A percentile compares a stretch with the other conserved stretches of the same genome.
phyloP scores from a whole-genome alignment of 2,797 vertebrate species.

The Hylomyscus alleni region DNA sequence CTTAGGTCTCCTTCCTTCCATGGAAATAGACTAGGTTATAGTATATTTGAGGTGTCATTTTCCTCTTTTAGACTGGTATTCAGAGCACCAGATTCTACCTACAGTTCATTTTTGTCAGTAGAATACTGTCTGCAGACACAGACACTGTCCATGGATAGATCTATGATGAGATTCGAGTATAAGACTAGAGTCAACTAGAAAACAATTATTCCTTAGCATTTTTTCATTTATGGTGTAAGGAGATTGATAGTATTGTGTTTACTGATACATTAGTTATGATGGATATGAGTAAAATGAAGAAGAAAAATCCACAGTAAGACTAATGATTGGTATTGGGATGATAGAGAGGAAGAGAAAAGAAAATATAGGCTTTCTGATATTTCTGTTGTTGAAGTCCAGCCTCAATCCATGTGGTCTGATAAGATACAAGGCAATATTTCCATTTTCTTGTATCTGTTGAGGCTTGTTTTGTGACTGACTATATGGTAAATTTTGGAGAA shows the following conservation, averaged over 20 bases:
- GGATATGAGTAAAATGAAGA: background rate
- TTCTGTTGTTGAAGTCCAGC: background rate
- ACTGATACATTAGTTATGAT: background rate
- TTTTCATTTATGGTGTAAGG: background rate
- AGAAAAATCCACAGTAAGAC: background rate
- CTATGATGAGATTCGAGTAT: background rate
- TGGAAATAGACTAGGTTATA: background rate
- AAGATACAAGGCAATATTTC: background rate
- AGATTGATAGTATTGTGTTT: background rate
- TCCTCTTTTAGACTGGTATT: background rate
- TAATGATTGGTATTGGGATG: no score
- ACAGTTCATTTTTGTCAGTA: background rate
- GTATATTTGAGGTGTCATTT: background rate
- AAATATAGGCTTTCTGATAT: background rate
- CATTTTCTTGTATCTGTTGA: background rate
- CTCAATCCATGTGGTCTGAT: background rate
- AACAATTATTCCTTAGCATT: background rate
- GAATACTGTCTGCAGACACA: background rate
- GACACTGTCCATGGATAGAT: background rate
- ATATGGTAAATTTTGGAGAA: background rate
- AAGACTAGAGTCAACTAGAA: background rate
- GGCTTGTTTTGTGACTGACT: background rate
- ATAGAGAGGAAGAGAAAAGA: background rate
- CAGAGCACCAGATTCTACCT: background rate
- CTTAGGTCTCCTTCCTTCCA: background rate